These are phyloP conservation scores for Neotoma lepida DNA, from an alignment of 2,113 vertebrate species.

Conservation along the genomic window DNA sequence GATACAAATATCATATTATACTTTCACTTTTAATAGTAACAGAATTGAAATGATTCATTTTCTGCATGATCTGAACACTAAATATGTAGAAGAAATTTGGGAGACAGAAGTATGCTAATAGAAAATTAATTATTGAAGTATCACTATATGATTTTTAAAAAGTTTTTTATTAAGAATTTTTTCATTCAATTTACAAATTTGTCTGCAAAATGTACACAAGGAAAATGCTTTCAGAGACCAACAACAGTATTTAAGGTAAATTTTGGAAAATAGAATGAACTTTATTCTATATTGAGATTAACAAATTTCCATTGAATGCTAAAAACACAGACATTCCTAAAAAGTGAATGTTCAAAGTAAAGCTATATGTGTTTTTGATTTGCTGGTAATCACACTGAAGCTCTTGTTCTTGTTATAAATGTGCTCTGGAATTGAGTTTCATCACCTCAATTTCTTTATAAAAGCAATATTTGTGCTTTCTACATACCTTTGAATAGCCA, in stretches of 20 bases:
- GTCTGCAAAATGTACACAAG: constrained; percentile 76
- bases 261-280: neutral
- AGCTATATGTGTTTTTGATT: neutral
- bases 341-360: constrained; percentile 58
- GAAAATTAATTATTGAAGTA: constrained; percentile 75
- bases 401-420: neutral
- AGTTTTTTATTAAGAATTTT: too few species aligned
- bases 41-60: constrained; percentile 79
- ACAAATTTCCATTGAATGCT: constrained; percentile 68
- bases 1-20: constrained; percentile 68
- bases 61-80: constrained; percentile 72
- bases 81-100: constrained; percentile 65
- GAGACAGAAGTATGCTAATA: constrained; percentile 78
- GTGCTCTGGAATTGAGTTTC: neutral
- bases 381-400: neutral
- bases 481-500: neutral
- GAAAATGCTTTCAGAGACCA: neutral
- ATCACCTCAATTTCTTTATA: neutral
- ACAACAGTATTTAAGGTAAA: neutral
- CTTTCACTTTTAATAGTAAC: constrained; percentile 71
- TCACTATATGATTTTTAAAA: constrained; percentile 70
- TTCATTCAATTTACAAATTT: too few species aligned
- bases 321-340: constrained; percentile 62
- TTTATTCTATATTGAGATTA: constrained; percentile 65
- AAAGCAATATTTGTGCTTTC: constrained; percentile 48